phyloP scores from a whole-genome alignment of 2,113 vertebrate genomes.

The Elachura formosa region DNA sequence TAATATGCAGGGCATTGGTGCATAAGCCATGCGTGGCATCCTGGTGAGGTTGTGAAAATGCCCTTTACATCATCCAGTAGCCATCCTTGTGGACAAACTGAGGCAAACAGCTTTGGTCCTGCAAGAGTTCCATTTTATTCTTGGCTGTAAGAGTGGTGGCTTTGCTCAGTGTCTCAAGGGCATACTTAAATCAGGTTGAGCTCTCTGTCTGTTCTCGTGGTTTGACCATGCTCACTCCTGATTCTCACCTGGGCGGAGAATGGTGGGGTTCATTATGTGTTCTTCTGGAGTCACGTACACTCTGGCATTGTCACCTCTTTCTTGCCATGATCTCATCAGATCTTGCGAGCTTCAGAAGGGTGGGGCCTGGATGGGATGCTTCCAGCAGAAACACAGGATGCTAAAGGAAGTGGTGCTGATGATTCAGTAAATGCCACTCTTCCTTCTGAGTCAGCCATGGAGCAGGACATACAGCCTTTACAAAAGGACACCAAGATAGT shows the following conservation, averaged over 20 bases:
- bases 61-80: neutral
- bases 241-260: slow-evolving; percentile 39
- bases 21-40: neutral
- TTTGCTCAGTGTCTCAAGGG: slow-evolving; percentile 32
- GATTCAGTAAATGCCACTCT: slow-evolving; percentile 31
- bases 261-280: neutral
- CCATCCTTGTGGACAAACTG: neutral
- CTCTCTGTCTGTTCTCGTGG: neutral
- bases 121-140: neutral
- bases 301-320: slow-evolving; percentile 38
- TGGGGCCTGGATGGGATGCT: slow-evolving; percentile 42
- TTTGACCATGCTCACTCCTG: neutral
- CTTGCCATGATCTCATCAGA: slow-evolving; percentile 45
- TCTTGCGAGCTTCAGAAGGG: slow-evolving; percentile 33
- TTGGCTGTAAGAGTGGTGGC: neutral
- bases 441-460: slow-evolving; percentile 9
- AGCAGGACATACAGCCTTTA: neutral
- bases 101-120: neutral
- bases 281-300: slow-evolving; percentile 33
- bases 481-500: neutral
- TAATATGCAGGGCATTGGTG: neutral
- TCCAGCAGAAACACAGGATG: slow-evolving; percentile 41
- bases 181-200: slow-evolving; percentile 11
- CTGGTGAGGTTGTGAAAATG: neutral
- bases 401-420: slow-evolving; percentile 34